phyloP scores from a whole-genome alignment of 1,140 invertebrate genomes.

The Tribolium castaneum region DNA sequence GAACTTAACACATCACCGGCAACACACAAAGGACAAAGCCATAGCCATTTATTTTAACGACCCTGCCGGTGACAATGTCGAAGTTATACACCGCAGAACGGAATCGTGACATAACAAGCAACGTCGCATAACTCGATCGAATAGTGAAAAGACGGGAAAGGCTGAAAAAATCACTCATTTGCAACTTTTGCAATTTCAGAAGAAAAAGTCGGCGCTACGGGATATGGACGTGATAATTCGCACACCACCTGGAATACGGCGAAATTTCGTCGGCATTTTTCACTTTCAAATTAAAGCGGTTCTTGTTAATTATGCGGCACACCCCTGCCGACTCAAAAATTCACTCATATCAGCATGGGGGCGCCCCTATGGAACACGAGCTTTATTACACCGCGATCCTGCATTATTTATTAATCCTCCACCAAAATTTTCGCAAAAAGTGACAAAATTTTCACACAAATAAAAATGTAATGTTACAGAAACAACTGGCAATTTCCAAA shows the following conservation, averaged over 20 bases:
- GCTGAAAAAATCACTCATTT: neutral
- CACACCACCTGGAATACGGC: neutral
- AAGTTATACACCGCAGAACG: constrained; percentile 15
- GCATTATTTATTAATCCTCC: no score
- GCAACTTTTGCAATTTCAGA: neutral
- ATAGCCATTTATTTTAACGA: constrained; percentile 5
- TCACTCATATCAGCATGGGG: neutral
- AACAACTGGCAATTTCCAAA: neutral
- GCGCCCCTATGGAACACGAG: neutral
- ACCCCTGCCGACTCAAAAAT: neutral
- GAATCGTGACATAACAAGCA: neutral
- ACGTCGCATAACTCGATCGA: neutral
- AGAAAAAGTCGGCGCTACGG: neutral
- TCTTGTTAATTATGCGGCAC: neutral
- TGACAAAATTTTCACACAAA: neutral
- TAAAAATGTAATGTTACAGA: neutral
- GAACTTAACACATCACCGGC: neutral
- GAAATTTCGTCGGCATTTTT: neutral
- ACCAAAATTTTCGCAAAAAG: no score
- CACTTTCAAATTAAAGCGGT: constrained; percentile 25
- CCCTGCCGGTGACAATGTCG: constrained; percentile 4
- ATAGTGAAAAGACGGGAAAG: neutral
- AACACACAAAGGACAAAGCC: constrained; percentile 2
- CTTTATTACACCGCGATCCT: no score
- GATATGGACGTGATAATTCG: constrained; percentile 15